Evolutionary conservation across 2,888 invertebrate species (phyloP).

Genomic region (Microchrysa polita): DNA sequence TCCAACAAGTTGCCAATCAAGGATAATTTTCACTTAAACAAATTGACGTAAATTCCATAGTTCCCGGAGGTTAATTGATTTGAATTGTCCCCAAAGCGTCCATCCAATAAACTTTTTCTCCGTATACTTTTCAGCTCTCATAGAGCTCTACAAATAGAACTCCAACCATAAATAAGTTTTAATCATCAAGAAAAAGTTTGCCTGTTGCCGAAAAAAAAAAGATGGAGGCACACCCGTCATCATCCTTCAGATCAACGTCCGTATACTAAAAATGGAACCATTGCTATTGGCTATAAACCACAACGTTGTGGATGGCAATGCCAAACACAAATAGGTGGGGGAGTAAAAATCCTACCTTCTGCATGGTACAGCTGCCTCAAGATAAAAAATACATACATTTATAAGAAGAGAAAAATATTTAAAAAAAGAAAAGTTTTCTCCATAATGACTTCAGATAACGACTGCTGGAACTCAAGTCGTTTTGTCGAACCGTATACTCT

Average conservation of each 20-base stretch:
- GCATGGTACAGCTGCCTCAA: neutral
- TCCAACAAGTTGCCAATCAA: too few relatives aligned
- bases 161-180: conserved; percentile 30
- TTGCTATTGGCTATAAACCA: conserved; percentile 18
- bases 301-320: neutral
- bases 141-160: neutral
- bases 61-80: conserved; percentile 14
- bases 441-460: conserved; percentile 21
- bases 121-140: neutral
- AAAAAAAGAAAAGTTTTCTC: conserved; percentile 4
- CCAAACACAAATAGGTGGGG: too few relatives aligned
- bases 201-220: conserved; percentile 7
- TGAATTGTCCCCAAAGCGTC: conserved; percentile 20
- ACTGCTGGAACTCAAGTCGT: neutral
- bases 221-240: neutral
- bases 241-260: conserved; percentile 28
- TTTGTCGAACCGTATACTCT: neutral
- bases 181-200: conserved; percentile 32
- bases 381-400: neutral
- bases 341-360: neutral
- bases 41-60: conserved; percentile 9
- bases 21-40: neutral
- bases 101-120: conserved; percentile 13
- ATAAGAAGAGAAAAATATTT: neutral
- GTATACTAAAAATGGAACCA: neutral